These are phyloP conservation scores for Brachionus angularis DNA, from an alignment of 1,140 invertebrate genomes.

Conservation along the genomic window DNA sequence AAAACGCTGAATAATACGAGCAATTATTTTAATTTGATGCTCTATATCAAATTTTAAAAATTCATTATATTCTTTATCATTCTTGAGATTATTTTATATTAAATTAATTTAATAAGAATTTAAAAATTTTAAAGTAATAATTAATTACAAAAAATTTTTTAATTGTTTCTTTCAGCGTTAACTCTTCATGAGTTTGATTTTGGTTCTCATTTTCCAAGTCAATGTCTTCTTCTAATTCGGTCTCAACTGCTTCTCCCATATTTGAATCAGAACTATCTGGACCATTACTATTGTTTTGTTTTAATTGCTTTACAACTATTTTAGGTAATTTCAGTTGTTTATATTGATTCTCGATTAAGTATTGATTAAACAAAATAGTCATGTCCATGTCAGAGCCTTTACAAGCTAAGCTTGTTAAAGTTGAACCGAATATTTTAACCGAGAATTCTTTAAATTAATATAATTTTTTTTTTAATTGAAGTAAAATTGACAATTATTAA, in stretches of 20 bases:
- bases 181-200: constrained; percentile 4
- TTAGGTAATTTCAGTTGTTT: constrained; percentile 18
- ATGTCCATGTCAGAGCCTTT: constrained; percentile 41
- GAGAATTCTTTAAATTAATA: too few relatives aligned
- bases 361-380: constrained; percentile 17
- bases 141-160: constrained; percentile 38
- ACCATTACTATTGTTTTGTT: constrained; percentile 3
- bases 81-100: not conserved
- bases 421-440: constrained; percentile 15
- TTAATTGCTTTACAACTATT: constrained; percentile 6
- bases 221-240: constrained; percentile 37
- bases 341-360: constrained; percentile 5
- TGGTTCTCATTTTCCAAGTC: constrained; percentile 25
- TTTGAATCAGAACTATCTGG: constrained; percentile 20
- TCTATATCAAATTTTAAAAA: constrained; percentile 39
- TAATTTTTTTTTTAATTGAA: too few relatives aligned
- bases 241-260: constrained; percentile 6
- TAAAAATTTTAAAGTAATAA: not conserved
- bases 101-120: not conserved
- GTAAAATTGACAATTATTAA: too few relatives aligned
- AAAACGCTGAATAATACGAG: constrained; percentile 21
- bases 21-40: constrained; percentile 38
- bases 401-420: not conserved
- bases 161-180: constrained; percentile 2
- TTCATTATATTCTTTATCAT: constrained; percentile 41